Percentiles rank a stretch among this genome's conserved stretches.
phyloP scores from a whole-genome alignment of 53 echinoderm and acorn worm genomes.

The Patiria pectinifera region DNA sequence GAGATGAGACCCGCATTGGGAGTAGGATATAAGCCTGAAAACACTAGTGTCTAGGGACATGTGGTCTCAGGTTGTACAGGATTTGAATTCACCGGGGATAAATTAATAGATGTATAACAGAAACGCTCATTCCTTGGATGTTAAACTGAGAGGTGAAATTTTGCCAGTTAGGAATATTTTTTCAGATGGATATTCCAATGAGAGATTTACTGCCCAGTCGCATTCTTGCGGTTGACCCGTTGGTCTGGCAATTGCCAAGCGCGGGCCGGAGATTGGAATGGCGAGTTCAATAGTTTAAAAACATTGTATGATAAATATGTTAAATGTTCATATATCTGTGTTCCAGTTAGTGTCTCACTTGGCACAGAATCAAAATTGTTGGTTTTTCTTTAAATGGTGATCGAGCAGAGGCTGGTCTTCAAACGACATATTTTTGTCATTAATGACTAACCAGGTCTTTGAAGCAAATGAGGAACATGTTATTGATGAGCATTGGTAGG shows the following conservation, averaged over 20 bases:
- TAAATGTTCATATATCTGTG: neutral
- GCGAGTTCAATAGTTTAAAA: slow-evolving; percentile 1
- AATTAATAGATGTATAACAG: neutral
- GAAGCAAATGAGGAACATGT: too few relatives aligned
- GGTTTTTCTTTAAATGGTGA: neutral
- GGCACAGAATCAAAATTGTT: neutral
- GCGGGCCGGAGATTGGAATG: neutral
- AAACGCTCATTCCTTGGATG: neutral
- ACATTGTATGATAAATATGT: neutral
- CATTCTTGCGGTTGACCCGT: slow-evolving; percentile 15
- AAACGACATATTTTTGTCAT: neutral
- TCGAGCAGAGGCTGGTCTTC: neutral
- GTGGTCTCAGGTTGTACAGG: neutral
- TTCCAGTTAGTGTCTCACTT: neutral
- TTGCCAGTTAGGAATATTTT: neutral
- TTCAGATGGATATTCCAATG: slow-evolving; percentile 33
- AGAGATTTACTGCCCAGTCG: slow-evolving; percentile 1
- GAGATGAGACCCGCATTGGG: neutral
- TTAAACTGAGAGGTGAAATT: neutral
- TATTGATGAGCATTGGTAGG: too few relatives aligned
- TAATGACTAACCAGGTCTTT: neutral
- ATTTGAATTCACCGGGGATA: neutral
- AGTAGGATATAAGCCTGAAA: neutral
- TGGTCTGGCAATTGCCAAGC: neutral
- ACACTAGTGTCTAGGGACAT: slow-evolving; percentile 2